A percentile compares a stretch with the other conserved stretches of the same genome.
Conservation (phyloP, 1,140 invertebrate species). For the Tetramorium alpestre region DNA sequence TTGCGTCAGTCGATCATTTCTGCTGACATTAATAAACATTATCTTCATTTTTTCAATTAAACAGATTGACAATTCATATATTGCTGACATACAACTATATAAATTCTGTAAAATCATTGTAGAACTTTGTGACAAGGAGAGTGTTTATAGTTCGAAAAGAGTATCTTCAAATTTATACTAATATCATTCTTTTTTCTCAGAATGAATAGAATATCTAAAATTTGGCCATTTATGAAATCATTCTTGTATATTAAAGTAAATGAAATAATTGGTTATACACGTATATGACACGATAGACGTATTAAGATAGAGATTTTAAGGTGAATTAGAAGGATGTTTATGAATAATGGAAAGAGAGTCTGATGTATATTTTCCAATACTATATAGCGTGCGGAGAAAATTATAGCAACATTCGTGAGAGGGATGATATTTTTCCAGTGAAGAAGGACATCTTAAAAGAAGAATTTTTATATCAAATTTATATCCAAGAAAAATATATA, state of each 20-base stretch:
- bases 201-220: neutral
- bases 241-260: constrained; percentile 53
- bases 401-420: constrained; percentile 19
- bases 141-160: neutral
- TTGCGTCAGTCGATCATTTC: neutral
- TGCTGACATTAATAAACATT: neutral
- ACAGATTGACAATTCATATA: neutral
- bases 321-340: constrained; percentile 4
- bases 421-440: neutral
- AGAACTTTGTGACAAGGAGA: neutral
- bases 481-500: neutral
- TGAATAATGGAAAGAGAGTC: constrained; percentile 29
- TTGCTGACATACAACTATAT: neutral
- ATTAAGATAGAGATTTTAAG: constrained; percentile 32
- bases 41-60: neutral
- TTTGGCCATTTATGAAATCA: constrained; percentile 28
- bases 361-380: constrained; percentile 38
- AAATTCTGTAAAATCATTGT: neutral
- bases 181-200: neutral
- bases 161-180: neutral
- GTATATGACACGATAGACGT: constrained; percentile 17
- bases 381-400: constrained; percentile 34
- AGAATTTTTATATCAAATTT: constrained; percentile 2
- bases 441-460: neutral
- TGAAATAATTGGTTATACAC: constrained; percentile 34